These are phyloP conservation scores for Trimorus sp. DNA, from an alignment of 2,888 invertebrate genomes.

Conservation along the genomic window DNA sequence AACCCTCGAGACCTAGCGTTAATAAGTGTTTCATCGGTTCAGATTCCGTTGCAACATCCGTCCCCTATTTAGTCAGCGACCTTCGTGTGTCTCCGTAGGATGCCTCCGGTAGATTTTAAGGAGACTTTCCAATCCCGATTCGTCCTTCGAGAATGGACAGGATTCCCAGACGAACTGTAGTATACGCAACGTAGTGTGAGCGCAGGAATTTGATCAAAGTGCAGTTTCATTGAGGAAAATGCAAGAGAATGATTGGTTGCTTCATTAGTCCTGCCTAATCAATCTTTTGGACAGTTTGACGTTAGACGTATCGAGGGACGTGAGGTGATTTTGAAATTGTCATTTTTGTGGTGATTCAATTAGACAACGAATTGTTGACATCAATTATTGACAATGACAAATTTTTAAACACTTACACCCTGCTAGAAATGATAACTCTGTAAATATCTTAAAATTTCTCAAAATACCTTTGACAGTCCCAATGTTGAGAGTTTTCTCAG, in stretches of 20 bases:
- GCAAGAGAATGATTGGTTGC: not conserved
- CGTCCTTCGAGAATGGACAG: slow-evolving; percentile 62
- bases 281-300: not conserved
- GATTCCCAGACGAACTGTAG: slow-evolving; percentile 55
- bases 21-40: slow-evolving; percentile 49
- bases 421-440: too few species aligned
- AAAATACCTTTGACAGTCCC: too few species aligned
- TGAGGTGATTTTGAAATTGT: too few species aligned
- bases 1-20: slow-evolving; percentile 32
- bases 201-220: slow-evolving; percentile 55
- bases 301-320: too few species aligned
- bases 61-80: slow-evolving; percentile 63
- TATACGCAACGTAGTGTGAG: slow-evolving; percentile 21
- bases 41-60: slow-evolving; percentile 58
- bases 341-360: too few species aligned
- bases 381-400: too few species aligned
- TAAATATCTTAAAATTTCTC: too few species aligned
- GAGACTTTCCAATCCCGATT: slow-evolving; percentile 62
- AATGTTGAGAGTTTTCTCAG: too few species aligned
- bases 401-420: too few species aligned
- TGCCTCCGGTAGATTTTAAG: slow-evolving; percentile 62
- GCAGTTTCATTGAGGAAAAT: slow-evolving; percentile 47
- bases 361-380: too few species aligned
- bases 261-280: not conserved
- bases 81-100: slow-evolving; percentile 62